Evolutionary conservation across 2,797 vertebrate genomes (phyloP).

Genomic region (Danionella dracula): DNA sequence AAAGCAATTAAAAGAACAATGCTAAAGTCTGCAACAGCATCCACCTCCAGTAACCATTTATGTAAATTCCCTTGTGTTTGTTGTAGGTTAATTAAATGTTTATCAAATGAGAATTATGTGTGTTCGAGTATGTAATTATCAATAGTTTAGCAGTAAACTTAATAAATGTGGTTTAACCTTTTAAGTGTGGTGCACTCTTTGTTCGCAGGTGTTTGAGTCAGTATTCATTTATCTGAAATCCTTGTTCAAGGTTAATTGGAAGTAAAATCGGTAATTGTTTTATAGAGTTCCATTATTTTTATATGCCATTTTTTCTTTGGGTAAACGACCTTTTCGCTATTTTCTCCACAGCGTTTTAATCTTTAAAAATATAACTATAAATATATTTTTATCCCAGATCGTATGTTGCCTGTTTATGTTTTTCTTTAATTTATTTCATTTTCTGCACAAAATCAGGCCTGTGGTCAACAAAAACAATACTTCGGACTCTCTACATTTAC

Average conservation of each 20-base stretch:
- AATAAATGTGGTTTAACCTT: slow-evolving; percentile 42
- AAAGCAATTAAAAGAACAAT: slow-evolving; percentile 75
- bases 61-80: slow-evolving; percentile 68
- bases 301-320: background rate
- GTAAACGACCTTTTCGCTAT: background rate
- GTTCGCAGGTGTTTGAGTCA: slow-evolving; percentile 40
- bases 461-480: too few relatives aligned
- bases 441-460: too few relatives aligned
- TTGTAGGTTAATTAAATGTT: slow-evolving; percentile 66
- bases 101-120: slow-evolving; percentile 75
- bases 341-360: background rate
- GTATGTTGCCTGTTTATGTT: too few relatives aligned
- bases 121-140: slow-evolving; percentile 76
- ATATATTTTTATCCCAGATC: too few relatives aligned
- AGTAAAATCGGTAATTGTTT: slow-evolving; percentile 39
- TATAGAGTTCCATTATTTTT: slow-evolving; percentile 13
- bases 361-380: too few relatives aligned
- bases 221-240: slow-evolving; percentile 44
- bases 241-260: slow-evolving; percentile 46
- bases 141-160: slow-evolving; percentile 38
- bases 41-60: slow-evolving; percentile 51
- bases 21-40: slow-evolving; percentile 66
- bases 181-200: slow-evolving; percentile 27
- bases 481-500: too few relatives aligned
- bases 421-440: too few relatives aligned